A percentile compares a stretch with the other conserved stretches of the same genome.
These are phyloP conservation scores for Lucinisca nassula DNA, from an alignment of 2,888 invertebrate species.

Conservation along the genomic window DNA sequence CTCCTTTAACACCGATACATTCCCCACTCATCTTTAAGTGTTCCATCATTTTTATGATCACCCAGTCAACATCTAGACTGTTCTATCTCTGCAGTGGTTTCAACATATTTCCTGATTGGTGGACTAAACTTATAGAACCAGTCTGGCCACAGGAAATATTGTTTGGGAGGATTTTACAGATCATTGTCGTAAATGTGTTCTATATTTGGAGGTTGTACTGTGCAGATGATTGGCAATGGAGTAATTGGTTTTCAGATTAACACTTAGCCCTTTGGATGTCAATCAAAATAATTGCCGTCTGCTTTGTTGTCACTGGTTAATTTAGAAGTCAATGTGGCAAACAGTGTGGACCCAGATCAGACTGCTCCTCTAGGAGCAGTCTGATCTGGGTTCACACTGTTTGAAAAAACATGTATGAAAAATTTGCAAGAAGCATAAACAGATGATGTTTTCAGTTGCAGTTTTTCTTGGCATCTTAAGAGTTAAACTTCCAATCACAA, in stretches of 20 bases:
- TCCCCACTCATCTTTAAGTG: conserved; percentile 80
- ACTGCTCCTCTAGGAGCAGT: no score
- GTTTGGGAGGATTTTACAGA: conserved; percentile 77
- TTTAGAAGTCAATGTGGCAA: no score
- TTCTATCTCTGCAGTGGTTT: conserved; percentile 76
- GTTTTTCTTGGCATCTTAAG: no score
- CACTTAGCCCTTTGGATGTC: no score
- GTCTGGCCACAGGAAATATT: conserved; percentile 78
- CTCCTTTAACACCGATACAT: conserved; percentile 73
- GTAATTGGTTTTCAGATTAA: conserved; percentile 75
- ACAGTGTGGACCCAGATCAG: no score
- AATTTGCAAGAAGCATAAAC: no score
- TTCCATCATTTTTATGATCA: conserved; percentile 81
- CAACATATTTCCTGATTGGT: conserved; percentile 49
- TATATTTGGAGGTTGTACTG: conserved; percentile 82
- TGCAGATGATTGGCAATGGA: conserved; percentile 82
- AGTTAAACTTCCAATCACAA: no score
- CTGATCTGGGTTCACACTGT: no score
- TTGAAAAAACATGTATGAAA: no score
- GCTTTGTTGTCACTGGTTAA: no score
- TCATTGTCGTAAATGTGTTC: conserved; percentile 75
- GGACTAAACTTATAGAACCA: conserved; percentile 45
- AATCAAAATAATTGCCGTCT: no score
- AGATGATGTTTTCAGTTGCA: no score
- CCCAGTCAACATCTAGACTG: conserved; percentile 76